A percentile compares a stretch with the other conserved stretches of the same genome.
phyloP scores from a whole-genome alignment of 2,797 vertebrate genomes.

The Aplochiton taeniatus region DNA sequence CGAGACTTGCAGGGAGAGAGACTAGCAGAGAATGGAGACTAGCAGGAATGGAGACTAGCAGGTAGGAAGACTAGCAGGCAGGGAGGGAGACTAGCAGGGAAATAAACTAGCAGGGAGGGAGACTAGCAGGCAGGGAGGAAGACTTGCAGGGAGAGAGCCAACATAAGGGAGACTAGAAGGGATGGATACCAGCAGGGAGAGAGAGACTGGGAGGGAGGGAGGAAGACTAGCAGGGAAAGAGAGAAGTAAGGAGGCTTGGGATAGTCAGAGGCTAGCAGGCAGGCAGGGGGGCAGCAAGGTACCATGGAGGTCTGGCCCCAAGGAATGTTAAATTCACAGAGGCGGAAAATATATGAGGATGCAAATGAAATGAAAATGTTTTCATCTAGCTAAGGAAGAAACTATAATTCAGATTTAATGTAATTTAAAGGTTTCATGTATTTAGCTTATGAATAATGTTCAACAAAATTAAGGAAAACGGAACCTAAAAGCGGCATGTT shows the following conservation, averaged over 20 bases:
- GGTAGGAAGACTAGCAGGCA: neutral
- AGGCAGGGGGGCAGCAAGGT: constrained; percentile 38
- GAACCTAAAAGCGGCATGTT: neutral
- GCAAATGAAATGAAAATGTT: constrained; percentile 40
- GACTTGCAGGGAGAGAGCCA: too few species aligned
- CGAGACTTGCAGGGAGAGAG: neutral
- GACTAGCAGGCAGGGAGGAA: too few species aligned
- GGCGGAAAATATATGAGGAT: constrained; percentile 59
- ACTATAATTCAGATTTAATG: neutral
- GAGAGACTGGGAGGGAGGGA: constrained; percentile 25
- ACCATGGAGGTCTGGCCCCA: constrained; percentile 29
- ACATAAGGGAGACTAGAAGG: neutral
- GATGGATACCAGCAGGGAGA: constrained; percentile 9
- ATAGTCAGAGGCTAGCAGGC: constrained; percentile 18
- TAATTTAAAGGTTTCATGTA: neutral
- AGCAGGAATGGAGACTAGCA: neutral
- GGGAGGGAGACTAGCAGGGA: neutral
- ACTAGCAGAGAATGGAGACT: neutral
- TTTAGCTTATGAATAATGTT: neutral
- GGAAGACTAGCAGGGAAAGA: constrained; percentile 37
- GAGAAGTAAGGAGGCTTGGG: too few species aligned
- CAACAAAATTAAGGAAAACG: too few species aligned
- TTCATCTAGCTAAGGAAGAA: neutral
- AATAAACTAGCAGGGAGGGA: neutral
- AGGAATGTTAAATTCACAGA: constrained; percentile 54